Evolutionary conservation across 2,888 invertebrate genomes (phyloP), one percentile per base, ranked within the genome.

Genomic region (Lysandra bellargus): DNA sequence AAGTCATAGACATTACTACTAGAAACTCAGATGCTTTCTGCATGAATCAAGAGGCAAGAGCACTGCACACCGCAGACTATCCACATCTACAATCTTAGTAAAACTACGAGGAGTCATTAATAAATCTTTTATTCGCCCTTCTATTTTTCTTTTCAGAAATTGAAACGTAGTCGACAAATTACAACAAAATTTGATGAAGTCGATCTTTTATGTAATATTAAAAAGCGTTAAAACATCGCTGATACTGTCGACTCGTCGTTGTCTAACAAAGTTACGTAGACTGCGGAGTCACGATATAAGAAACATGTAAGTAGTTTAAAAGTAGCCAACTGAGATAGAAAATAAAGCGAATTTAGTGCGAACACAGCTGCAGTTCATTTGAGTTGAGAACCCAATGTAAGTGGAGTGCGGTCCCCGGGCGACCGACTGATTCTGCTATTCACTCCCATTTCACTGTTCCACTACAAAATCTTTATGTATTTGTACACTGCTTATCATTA

Each of bases 341-440:
- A 79, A 79, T 79, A 79, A 74, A 79, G 74, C 60, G 53, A 79
- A 79, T 75, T 40, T 75, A 79, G 60, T 74, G 79, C 75, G 74
- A 79, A 75, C 74, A 74, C 79, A 79, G 79, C 79, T 74, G 79
- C 79, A 79, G 79, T 79, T 79, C 79, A 79, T 79, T 79, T 79
- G 79, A 74, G 79, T 74, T 75, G 74, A 33, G 61, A 75, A 53
- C n/a, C 30, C 60, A 79, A 30, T 64, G 64, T 79, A 79, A 79
- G 79, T 79, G 79, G 23, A 33, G 75, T 79, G 79, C 75, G 79
- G 79, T 79, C 14, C 79, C 60, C 75, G 61, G 40, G 75, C 64
- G 75, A 75, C 23, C 75, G 79, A 79, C 79, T 79, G 79, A 79
- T 79, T 75, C 75, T 64, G 79, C 61, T 64, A 79, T 79, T 79